Evolutionary conservation across 2,113 vertebrate genomes (phyloP).

Genomic region (Tonatia bakeri): DNA sequence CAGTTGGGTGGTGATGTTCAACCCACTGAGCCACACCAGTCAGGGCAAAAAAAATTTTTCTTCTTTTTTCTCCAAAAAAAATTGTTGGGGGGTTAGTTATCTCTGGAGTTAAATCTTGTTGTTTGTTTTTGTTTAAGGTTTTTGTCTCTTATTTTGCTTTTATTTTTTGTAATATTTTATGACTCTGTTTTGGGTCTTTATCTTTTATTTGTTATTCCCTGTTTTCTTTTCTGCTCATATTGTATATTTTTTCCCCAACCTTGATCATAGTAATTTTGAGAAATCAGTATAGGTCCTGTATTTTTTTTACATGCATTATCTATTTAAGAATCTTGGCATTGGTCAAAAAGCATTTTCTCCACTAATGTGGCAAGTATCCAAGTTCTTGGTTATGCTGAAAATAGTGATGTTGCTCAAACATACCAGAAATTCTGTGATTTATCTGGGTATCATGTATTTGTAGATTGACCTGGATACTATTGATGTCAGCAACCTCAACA

Average conservation of each 20-base stretch:
- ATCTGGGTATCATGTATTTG: conserved; percentile 66
- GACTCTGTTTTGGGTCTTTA: neutral
- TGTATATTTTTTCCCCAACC: neutral
- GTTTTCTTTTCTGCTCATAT: neutral
- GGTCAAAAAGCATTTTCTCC: neutral
- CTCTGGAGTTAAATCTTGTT: neutral
- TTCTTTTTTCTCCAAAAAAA: neutral
- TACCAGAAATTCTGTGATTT: neutral
- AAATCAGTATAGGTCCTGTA: neutral
- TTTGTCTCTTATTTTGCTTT: neutral
- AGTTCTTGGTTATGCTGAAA: neutral
- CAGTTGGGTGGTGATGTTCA: neutral
- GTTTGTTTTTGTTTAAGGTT: neutral
- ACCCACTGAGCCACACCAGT: neutral
- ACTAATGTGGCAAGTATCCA: neutral
- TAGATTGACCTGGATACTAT: conserved; percentile 99
- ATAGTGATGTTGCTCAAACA: neutral
- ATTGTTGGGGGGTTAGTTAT: neutral
- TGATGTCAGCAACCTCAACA: conserved; percentile 98
- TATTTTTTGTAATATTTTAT: neutral
- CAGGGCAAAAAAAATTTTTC: neutral
- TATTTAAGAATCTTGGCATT: neutral
- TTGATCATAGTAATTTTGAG: neutral
- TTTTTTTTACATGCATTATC: neutral
- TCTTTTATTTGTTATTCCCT: neutral